Evolutionary conservation across 2,113 vertebrate species (phyloP), one percentile per base, ranked within the genome.

Genomic region (Thinocorus orbignyianus): DNA sequence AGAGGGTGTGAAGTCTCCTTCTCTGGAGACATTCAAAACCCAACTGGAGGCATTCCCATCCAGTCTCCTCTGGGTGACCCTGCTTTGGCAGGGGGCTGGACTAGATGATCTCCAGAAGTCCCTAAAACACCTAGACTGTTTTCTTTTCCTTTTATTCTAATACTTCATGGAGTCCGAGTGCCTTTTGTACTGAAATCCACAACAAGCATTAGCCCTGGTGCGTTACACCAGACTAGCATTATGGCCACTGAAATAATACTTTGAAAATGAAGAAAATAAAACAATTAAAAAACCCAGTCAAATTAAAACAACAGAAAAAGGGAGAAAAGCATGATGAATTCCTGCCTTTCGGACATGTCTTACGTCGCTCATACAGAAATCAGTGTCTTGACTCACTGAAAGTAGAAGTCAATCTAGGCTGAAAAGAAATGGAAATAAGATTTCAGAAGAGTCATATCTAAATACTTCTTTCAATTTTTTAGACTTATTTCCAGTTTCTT

Each of bases 261-360:
- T 80, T 69, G 39, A 78, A 91, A 76, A 55, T 41, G 3, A 86
- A 41, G 7, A 62, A 90, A 68, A 64, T 11, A 49, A 49, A 71
- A 26, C 9, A 69, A 48, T 23, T 7, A 70, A 70, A 83, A 17
- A n/a, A n/a, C n/a, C n/a, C n/a, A n/a, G n/a, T n/a, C n/a, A n/a
- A n/a, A n/a, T n/a, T n/a, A 60, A 17, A 61, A 57, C 6, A 68
- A n/a, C 24, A 73, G 7, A 17, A 26, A 25, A 66, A 17, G 1
- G 5, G 5, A 17, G 41, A 61, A 42, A 42, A 64, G 1, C 8
- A 44, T 2, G 2, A 7, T 74, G 28, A 89, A 54, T 74, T 74
- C 31, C 31, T 69, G 24, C 3, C 13, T 69, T 86, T 88, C 7
- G 1, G n/a, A 58, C 7, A 66, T 0, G 0, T 1, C 62, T 92